phyloP scores from a whole-genome alignment of 1,140 invertebrate species.

The Adelges cooleyi region DNA sequence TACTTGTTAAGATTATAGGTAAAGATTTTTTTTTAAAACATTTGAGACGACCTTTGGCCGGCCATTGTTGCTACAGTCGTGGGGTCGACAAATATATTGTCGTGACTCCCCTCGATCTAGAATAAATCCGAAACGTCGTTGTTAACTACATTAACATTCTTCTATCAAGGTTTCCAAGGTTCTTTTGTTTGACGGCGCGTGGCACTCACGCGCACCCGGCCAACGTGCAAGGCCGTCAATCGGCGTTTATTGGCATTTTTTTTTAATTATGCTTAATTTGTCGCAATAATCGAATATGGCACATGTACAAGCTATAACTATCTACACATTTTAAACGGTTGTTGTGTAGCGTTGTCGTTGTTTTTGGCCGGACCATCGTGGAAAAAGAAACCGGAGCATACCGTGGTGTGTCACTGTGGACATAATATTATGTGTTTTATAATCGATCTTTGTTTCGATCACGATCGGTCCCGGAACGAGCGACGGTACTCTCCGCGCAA shows the following conservation, averaged over 20 bases:
- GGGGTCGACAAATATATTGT: too few species aligned
- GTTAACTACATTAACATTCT: conserved; percentile 16
- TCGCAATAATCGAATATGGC: too few species aligned
- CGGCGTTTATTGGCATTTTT: background rate
- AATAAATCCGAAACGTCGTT: background rate
- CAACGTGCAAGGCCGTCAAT: conserved; percentile 2
- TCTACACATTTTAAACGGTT: too few species aligned
- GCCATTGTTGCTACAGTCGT: too few species aligned
- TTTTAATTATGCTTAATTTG: too few species aligned
- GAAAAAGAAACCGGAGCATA: background rate
- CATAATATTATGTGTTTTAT: conserved; percentile 4
- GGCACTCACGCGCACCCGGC: too few species aligned
- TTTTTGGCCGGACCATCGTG: too few species aligned
- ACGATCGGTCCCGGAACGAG: conserved; percentile 24
- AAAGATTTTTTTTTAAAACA: too few species aligned
- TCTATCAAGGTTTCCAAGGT: background rate
- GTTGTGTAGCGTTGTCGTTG: too few species aligned
- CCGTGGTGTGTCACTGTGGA: conserved; percentile 5
- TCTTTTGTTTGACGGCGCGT: background rate
- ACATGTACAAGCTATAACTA: too few species aligned
- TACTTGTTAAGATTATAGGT: too few species aligned
- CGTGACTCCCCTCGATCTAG: background rate
- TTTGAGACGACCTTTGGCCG: too few species aligned
- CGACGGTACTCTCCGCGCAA: background rate
- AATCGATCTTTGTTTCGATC: conserved; percentile 28